Evolutionary conservation across 2,113 vertebrate genomes (phyloP).

Genomic region (Mus pahari): DNA sequence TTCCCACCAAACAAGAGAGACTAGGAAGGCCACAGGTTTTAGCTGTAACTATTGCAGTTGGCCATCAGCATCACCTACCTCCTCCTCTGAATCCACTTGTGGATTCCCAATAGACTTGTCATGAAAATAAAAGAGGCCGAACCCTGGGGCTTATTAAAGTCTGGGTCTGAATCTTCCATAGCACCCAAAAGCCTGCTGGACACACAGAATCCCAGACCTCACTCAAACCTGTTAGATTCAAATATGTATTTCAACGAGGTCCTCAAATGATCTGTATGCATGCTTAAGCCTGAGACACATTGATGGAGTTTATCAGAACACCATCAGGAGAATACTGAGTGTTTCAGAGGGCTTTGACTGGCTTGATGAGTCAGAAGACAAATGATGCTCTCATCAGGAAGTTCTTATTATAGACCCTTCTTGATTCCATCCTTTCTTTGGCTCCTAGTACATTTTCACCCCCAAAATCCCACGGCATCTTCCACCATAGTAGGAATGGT

Average conservation of each 20-base stretch:
- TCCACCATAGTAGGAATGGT: not conserved
- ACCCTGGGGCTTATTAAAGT: not conserved
- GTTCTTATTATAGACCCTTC: not conserved
- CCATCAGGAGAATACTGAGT: constrained; percentile 11
- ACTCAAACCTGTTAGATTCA: not conserved
- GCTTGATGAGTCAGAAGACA: constrained; percentile 1
- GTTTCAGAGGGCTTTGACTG: not conserved
- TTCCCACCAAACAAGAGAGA: not conserved
- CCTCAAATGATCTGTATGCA: not conserved
- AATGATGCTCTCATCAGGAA: not conserved
- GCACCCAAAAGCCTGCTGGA: not conserved
- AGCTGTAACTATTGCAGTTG: not conserved
- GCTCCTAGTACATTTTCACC: not conserved
- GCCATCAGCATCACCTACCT: not conserved
- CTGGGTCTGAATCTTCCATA: not conserved
- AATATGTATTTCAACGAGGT: not conserved
- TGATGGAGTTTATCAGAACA: constrained; percentile 30
- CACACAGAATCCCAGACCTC: not conserved
- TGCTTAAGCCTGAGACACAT: not conserved
- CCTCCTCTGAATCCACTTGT: not conserved
- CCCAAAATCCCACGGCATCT: not conserved
- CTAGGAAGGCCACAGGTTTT: not conserved
- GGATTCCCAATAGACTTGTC: not conserved
- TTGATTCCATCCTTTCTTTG: not conserved
- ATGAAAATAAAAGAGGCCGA: constrained; percentile 40